A percentile compares a stretch with the other conserved stretches of the same genome.
phyloP scores from a whole-genome alignment of 2,888 invertebrate genomes.

The Oasisia sp. region DNA sequence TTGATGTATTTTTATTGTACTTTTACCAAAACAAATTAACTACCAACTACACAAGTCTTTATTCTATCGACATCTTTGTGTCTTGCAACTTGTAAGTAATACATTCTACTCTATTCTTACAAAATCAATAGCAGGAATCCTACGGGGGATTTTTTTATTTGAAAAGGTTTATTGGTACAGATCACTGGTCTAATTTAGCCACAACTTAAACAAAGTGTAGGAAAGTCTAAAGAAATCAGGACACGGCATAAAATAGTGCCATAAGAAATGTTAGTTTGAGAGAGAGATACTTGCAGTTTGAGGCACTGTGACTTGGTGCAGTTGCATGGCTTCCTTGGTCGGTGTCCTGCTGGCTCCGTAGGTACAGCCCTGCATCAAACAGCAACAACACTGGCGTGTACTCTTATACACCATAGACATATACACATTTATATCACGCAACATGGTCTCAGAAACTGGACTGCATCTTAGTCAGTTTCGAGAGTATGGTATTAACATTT shows the following conservation, averaged over 20 bases:
- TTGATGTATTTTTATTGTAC: no score
- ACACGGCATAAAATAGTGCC: background rate
- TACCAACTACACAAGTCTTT: no score
- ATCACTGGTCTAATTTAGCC: background rate
- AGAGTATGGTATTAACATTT: no score
- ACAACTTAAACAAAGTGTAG: background rate
- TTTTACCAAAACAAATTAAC: no score
- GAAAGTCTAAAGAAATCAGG: background rate
- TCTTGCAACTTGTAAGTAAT: no score
- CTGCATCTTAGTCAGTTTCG: no score
- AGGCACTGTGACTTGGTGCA: constrained; percentile 98
- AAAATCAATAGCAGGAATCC: no score
- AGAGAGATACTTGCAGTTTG: constrained; percentile 78
- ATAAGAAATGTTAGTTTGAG: background rate
- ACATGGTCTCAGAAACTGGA: no score
- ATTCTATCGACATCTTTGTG: no score
- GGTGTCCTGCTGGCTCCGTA: constrained; percentile 43
- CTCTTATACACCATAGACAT: background rate
- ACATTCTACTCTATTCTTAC: no score
- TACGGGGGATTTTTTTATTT: no score
- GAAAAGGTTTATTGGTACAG: background rate
- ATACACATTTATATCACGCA: no score
- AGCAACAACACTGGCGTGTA: background rate
- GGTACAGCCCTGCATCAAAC: background rate
- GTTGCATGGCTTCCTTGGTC: constrained; percentile 87